phyloP scores from a whole-genome alignment of 2,888 invertebrate species.

The Sminthurinus aureus region DNA sequence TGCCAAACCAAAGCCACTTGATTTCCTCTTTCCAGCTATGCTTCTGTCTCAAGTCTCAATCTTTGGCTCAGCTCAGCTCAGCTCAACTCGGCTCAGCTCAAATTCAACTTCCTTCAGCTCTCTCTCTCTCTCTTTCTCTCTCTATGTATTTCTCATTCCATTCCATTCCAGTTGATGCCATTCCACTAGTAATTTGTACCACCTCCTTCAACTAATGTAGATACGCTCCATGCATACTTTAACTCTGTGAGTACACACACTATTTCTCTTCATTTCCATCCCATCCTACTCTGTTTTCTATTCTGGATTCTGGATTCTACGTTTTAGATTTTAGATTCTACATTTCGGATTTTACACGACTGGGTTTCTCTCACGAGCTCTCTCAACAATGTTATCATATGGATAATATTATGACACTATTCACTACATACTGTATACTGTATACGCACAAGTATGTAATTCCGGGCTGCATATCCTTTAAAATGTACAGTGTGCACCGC shows the following conservation, averaged over 20 bases:
- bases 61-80: too few relatives aligned
- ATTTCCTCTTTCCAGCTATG: constrained; percentile 19
- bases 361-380: not conserved
- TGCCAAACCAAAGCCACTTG: constrained; percentile 41
- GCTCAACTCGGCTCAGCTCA: too few relatives aligned
- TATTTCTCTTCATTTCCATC: not conserved
- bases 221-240: constrained; percentile 13
- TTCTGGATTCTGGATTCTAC: too few relatives aligned
- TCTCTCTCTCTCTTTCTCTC: not conserved
- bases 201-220: not conserved
- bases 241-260: not conserved
- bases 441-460: not conserved
- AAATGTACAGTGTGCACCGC: not conserved
- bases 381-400: too few relatives aligned
- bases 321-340: too few relatives aligned
- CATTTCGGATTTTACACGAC: too few relatives aligned
- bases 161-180: not conserved
- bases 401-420: too few relatives aligned
- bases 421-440: not conserved
- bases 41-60: too few relatives aligned
- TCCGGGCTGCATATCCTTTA: too few relatives aligned
- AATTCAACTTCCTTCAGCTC: not conserved
- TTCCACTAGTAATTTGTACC: not conserved
- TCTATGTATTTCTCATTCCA: too few relatives aligned
- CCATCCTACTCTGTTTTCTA: not conserved